These are phyloP conservation scores for Leptinotarsa rubiginosa DNA, from an alignment of 2,888 invertebrate genomes.

Conservation along the genomic window DNA sequence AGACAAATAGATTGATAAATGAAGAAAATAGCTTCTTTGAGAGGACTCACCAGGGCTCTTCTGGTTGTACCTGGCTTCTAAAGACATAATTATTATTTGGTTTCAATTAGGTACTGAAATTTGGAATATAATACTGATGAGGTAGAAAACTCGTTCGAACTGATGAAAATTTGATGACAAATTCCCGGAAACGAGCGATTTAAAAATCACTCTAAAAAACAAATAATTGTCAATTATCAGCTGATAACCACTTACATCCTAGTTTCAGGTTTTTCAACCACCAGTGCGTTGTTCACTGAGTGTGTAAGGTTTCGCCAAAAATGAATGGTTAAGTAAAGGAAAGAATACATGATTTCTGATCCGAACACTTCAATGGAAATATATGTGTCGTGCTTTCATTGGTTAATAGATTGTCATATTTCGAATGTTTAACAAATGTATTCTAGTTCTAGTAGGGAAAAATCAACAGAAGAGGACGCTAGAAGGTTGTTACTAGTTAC, in stretches of 20 bases:
- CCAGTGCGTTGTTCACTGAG: too few relatives aligned
- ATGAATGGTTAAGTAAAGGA: neutral
- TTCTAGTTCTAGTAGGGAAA: too few relatives aligned
- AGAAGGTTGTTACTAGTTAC: too few relatives aligned
- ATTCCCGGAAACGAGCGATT: constrained; percentile 37
- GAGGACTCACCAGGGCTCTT: constrained; percentile 71
- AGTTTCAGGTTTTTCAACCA: neutral
- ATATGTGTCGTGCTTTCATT: neutral
- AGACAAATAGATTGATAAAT: too few relatives aligned
- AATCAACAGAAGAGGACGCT: too few relatives aligned
- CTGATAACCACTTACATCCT: constrained; percentile 22
- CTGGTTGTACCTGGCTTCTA: constrained; percentile 71
- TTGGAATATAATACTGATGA: constrained; percentile 20
- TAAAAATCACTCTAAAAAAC: constrained; percentile 40
- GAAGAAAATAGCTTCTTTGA: neutral
- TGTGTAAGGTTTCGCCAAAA: too few relatives aligned
- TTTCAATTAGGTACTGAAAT: constrained; percentile 31
- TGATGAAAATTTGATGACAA: constrained; percentile 34
- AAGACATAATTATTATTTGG: constrained; percentile 60
- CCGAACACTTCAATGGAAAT: neutral
- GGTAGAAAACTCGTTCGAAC: constrained; percentile 23
- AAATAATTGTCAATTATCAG: constrained; percentile 44
- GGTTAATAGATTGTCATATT: neutral
- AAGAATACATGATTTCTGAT: too few relatives aligned
- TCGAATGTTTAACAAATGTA: too few relatives aligned